Conservation (phyloP, 2,113 vertebrate genomes). For the Oophaga pumilio region DNA sequence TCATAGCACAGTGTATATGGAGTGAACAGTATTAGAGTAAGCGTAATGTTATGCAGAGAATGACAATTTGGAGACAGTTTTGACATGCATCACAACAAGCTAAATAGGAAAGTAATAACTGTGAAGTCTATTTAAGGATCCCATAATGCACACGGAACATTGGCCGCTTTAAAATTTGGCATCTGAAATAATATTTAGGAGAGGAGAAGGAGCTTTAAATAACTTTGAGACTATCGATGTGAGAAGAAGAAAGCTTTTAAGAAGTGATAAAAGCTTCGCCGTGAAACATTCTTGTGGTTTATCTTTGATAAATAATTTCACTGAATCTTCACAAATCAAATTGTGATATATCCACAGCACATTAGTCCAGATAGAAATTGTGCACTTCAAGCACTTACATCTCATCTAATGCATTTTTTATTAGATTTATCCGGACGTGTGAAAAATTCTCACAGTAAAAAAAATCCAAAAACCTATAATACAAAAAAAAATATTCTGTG, state of each 20-base stretch:
- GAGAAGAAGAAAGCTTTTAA: slow-evolving; percentile 43
- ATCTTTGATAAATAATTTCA: slow-evolving; percentile 54
- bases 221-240: slow-evolving; percentile 4
- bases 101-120: slow-evolving; percentile 38
- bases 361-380: slow-evolving; percentile 34
- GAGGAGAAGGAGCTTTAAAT: slow-evolving; percentile 17
- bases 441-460: neutral
- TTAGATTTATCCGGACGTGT: slow-evolving; percentile 2
- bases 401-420: slow-evolving; percentile 37
- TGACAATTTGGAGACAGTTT: slow-evolving; percentile 44
- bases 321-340: slow-evolving; percentile 55
- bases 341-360: slow-evolving; percentile 35
- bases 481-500: neutral
- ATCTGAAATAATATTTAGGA: slow-evolving; percentile 39
- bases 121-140: neutral
- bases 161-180: neutral
- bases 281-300: slow-evolving; percentile 25
- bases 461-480: neutral
- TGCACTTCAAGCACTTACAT: slow-evolving; percentile 37
- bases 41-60: slow-evolving; percentile 33
- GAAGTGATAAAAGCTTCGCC: slow-evolving; percentile 43
- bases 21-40: neutral
- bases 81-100: slow-evolving; percentile 35
- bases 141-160: neutral
- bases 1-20: neutral